Conservation (phyloP, 2,113 vertebrate species). For the Ptychochromis oligacanthus region DNA sequence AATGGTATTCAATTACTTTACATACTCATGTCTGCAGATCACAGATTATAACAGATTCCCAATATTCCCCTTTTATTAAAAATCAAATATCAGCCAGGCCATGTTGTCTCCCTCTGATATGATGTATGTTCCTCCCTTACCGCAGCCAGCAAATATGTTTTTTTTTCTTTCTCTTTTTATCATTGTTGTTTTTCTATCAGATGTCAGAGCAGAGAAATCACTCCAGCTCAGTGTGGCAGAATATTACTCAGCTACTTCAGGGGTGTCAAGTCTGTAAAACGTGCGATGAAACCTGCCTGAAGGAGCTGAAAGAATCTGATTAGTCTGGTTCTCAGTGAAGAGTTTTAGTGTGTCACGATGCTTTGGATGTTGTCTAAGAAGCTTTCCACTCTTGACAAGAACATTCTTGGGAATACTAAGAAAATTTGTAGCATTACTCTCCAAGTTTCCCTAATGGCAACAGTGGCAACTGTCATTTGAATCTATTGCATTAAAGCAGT, state of each 20-base stretch:
- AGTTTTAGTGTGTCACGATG: conserved; percentile 31
- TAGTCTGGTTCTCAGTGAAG: conserved; percentile 14
- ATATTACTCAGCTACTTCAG: conserved; percentile 54
- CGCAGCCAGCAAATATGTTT: conserved; percentile 8
- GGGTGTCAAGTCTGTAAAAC: conserved; percentile 38
- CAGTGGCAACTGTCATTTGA: not conserved
- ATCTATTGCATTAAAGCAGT: not conserved
- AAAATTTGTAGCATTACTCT: not conserved
- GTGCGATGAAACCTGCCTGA: conserved; percentile 39
- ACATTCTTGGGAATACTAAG: conserved; percentile 13
- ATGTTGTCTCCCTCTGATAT: conserved; percentile 18
- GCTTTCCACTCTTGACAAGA: conserved; percentile 27
- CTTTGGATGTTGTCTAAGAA: conserved; percentile 33
- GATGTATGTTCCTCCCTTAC: conserved; percentile 38
- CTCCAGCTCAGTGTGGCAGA: conserved; percentile 19
- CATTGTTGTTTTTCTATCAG: conserved; percentile 58
- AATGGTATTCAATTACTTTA: not conserved
- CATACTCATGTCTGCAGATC: conserved; percentile 6
- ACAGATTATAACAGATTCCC: conserved; percentile 26
- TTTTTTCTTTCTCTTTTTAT: conserved; percentile 31
- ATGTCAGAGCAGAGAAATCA: conserved; percentile 41
- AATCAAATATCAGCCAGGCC: conserved; percentile 43
- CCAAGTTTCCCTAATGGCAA: not conserved
- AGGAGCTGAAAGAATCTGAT: conserved; percentile 44
- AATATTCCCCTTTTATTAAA: conserved; percentile 55